Percentiles rank a stretch among this genome's conserved stretches.
Evolutionary conservation across 2,888 invertebrate genomes (phyloP).

Genomic region (Agonum fuliginosum): DNA sequence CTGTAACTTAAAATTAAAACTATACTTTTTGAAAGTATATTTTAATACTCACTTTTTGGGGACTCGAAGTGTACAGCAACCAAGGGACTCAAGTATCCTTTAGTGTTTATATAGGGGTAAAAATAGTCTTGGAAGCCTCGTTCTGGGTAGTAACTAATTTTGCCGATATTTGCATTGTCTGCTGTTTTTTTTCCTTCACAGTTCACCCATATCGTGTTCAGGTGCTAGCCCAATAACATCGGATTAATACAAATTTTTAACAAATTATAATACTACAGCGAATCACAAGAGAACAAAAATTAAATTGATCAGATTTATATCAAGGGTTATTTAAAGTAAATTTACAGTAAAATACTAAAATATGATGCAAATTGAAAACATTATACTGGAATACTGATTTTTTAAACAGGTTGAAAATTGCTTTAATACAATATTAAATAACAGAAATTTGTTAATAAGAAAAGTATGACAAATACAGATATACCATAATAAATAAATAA

Average conservation of each 20-base stretch:
- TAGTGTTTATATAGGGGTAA: conserved; percentile 90
- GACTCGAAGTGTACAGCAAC: conserved; percentile 90
- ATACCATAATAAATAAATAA: no score
- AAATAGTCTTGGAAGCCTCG: conserved; percentile 92
- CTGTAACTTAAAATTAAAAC: no score
- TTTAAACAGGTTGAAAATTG: no score
- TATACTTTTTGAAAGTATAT: no score
- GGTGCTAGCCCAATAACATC: conserved; percentile 72
- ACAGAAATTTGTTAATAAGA: no score
- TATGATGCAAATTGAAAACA: no score
- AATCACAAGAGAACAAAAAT: background rate
- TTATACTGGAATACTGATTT: no score
- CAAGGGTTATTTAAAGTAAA: no score
- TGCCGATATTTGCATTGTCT: conserved; percentile 93
- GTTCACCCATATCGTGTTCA: conserved; percentile 92
- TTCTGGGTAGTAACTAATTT: conserved; percentile 86
- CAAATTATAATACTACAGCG: background rate
- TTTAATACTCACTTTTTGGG: conserved; percentile 87
- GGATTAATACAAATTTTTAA: background rate
- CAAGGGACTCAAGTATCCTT: conserved; percentile 91
- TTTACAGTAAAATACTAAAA: no score
- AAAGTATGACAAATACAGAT: no score
- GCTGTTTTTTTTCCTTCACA: conserved; percentile 96
- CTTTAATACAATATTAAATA: no score
- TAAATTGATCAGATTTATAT: background rate